These are phyloP conservation scores for Uria lomvia DNA, from an alignment of 2,113 vertebrate genomes.

Conservation along the genomic window DNA sequence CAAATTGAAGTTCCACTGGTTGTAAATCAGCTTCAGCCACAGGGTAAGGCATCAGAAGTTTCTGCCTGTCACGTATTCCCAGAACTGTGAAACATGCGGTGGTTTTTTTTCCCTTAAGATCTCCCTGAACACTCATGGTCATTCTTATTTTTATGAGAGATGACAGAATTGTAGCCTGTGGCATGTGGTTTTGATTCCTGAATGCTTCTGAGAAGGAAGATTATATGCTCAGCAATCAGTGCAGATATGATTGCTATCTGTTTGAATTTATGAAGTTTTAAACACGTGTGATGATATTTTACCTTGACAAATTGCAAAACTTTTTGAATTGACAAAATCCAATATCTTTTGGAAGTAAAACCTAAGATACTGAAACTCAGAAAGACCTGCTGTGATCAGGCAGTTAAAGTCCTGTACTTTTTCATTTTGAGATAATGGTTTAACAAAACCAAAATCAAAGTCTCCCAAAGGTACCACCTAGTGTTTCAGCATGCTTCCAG, in stretches of 20 bases:
- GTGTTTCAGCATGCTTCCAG: not conserved
- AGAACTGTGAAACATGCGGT: not conserved
- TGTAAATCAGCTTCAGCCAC: slow-evolving; percentile 26
- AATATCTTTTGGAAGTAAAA: not conserved
- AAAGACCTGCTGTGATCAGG: not conserved
- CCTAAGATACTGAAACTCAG: not conserved
- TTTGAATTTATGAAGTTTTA: not conserved
- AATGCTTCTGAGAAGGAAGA: not conserved
- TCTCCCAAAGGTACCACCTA: not conserved
- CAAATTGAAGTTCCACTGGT: slow-evolving; percentile 13
- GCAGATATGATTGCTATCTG: not conserved
- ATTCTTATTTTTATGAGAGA: not conserved
- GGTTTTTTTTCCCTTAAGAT: not conserved
- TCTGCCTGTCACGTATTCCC: not conserved
- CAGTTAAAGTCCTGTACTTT: not conserved
- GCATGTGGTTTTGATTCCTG: slow-evolving; percentile 25
- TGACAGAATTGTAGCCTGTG: not conserved
- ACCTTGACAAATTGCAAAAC: not conserved
- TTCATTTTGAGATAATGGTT: not conserved
- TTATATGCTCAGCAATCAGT: not conserved
- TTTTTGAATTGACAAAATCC: not conserved
- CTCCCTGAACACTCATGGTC: not conserved
- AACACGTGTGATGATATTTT: not conserved
- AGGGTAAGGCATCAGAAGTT: not conserved
- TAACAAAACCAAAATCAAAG: not conserved